Conservation (phyloP, 2,888 invertebrate species). For the Pteria penguin region DNA sequence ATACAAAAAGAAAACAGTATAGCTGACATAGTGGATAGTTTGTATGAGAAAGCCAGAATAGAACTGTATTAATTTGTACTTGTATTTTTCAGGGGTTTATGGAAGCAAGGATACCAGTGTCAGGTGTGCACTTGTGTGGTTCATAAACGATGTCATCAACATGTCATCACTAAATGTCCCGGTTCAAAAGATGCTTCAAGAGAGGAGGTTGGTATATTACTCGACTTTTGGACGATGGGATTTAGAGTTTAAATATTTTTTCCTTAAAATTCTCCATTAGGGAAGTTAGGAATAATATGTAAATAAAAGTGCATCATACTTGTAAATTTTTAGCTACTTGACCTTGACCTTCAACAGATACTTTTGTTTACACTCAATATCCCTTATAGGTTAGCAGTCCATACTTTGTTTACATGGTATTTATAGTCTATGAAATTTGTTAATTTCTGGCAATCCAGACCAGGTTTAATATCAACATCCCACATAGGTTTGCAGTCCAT, state of each 20-base stretch:
- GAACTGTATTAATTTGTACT: neutral
- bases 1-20: too few relatives aligned
- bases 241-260: too few relatives aligned
- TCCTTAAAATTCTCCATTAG: too few relatives aligned
- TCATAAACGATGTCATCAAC: constrained; percentile 98
- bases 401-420: too few relatives aligned
- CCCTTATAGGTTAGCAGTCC: constrained; percentile 94
- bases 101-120: constrained; percentile 83
- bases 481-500: constrained; percentile 95
- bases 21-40: too few relatives aligned
- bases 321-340: neutral
- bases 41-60: too few relatives aligned
- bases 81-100: constrained; percentile 79
- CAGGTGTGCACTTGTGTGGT: constrained; percentile 98
- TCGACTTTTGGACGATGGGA: too few relatives aligned
- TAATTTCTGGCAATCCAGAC: constrained; percentile 1
- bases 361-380: constrained; percentile 99
- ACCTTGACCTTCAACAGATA: too few relatives aligned
- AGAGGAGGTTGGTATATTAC: constrained; percentile 80
- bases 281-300: too few relatives aligned
- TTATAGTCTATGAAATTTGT: neutral
- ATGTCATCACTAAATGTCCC: constrained; percentile 98
- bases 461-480: constrained; percentile 98
- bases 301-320: neutral
- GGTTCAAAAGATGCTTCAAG: constrained; percentile 88